Conservation (phyloP, 2,888 invertebrate genomes). For the Shargacucullia verbasci region DNA sequence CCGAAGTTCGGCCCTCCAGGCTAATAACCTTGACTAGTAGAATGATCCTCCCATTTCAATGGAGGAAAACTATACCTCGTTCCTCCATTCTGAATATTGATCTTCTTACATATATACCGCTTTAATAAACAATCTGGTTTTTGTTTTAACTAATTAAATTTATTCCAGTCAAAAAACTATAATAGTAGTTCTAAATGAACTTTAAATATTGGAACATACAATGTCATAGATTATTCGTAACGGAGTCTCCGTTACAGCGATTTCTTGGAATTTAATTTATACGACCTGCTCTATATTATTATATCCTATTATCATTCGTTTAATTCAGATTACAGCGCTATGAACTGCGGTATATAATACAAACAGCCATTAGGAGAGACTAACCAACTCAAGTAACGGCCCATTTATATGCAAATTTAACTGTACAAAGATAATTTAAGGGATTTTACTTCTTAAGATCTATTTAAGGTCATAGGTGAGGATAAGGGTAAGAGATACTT, state of each 20-base stretch:
- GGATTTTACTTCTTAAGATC: conserved; percentile 66
- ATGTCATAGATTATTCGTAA: no score
- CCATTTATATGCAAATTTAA: conserved; percentile 83
- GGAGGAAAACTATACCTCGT: no score
- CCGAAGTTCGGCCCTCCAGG: no score
- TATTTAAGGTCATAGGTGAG: conserved; percentile 46
- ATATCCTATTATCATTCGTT: conserved; percentile 60
- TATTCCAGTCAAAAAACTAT: no score
- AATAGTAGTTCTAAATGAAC: no score
- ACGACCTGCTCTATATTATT: conserved; percentile 46
- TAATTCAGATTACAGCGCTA: conserved; percentile 62
- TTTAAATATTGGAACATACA: no score
- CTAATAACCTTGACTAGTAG: no score
- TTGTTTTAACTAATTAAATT: no score
- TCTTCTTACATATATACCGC: no score
- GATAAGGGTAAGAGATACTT: conserved; percentile 34
- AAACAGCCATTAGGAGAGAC: conserved; percentile 75
- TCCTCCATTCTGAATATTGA: no score
- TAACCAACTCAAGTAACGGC: conserved; percentile 74
- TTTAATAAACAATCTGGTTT: no score
- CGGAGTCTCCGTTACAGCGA: not conserved
- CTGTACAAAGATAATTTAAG: conserved; percentile 74
- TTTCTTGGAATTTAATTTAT: conserved; percentile 27
- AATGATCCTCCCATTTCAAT: no score
- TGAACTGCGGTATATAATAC: conserved; percentile 68